Conservation (phyloP, 2,888 invertebrate genomes). For the Synergus itoensis region DNA sequence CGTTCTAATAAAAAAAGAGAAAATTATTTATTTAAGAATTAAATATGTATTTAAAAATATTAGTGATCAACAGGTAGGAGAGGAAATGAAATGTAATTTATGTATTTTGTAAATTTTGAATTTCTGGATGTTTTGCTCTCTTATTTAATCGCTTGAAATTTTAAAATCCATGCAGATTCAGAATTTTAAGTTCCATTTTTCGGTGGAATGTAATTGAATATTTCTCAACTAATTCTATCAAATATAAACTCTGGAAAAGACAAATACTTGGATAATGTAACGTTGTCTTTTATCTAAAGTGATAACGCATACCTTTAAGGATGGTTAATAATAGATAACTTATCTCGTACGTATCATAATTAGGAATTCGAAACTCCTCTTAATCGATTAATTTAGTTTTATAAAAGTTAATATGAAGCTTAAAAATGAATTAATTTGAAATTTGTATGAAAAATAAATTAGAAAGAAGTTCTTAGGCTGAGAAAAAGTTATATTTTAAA, state of each 20-base stretch:
- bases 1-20: background rate
- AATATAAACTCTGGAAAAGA: background rate
- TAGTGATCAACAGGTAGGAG: background rate
- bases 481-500: background rate
- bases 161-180: too few relatives aligned
- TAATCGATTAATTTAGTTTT: background rate
- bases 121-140: slow-evolving; percentile 11
- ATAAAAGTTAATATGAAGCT: background rate
- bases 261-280: background rate
- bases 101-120: slow-evolving; percentile 1
- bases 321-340: background rate
- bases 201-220: background rate
- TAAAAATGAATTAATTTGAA: background rate
- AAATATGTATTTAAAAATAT: background rate
- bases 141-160: slow-evolving; percentile 61
- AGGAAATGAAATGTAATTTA: background rate
- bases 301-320: background rate
- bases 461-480: too few relatives aligned
- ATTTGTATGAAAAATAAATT: background rate
- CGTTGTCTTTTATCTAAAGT: background rate
- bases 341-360: too few relatives aligned
- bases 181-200: background rate
- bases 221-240: too few relatives aligned
- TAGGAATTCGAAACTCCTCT: background rate
- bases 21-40: background rate